Evolutionary conservation across 2,888 invertebrate genomes (phyloP).

Genomic region (Orchesella flavescens): DNA sequence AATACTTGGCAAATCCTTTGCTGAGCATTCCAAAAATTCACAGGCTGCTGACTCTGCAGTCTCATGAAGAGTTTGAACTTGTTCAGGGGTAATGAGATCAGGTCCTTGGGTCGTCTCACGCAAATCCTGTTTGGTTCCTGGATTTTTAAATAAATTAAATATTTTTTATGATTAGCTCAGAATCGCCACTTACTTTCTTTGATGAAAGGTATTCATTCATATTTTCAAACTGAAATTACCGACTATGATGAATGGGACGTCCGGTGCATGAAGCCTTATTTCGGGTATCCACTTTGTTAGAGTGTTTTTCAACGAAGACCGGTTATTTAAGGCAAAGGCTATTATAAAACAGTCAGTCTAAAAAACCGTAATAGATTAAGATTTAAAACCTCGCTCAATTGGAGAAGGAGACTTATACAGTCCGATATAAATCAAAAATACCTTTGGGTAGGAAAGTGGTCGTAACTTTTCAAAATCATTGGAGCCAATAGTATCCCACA

Average conservation of each 20-base stretch:
- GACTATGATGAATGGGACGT: constrained; percentile 86
- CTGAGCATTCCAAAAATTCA: constrained; percentile 58
- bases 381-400: no score
- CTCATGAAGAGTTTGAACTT: constrained; percentile 58
- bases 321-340: constrained; percentile 87
- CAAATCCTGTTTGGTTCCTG: constrained; percentile 55
- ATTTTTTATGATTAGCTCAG: not conserved
- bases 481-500: constrained; percentile 86
- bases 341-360: constrained; percentile 91
- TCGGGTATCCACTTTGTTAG: constrained; percentile 90
- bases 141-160: not conserved
- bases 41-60: constrained; percentile 39
- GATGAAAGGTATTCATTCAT: not conserved
- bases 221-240: constrained; percentile 76
- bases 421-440: constrained; percentile 1
- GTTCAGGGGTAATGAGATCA: constrained; percentile 60
- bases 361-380: no score
- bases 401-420: no score
- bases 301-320: constrained; percentile 87
- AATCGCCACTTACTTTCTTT: no score
- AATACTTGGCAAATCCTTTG: constrained; percentile 51
- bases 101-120: constrained; percentile 51
- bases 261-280: constrained; percentile 84
- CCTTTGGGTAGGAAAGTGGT: constrained; percentile 63
- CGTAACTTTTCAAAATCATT: constrained; percentile 60